phyloP scores from a whole-genome alignment of 1,140 invertebrate species.

The Zaprionus tsacasi region DNA sequence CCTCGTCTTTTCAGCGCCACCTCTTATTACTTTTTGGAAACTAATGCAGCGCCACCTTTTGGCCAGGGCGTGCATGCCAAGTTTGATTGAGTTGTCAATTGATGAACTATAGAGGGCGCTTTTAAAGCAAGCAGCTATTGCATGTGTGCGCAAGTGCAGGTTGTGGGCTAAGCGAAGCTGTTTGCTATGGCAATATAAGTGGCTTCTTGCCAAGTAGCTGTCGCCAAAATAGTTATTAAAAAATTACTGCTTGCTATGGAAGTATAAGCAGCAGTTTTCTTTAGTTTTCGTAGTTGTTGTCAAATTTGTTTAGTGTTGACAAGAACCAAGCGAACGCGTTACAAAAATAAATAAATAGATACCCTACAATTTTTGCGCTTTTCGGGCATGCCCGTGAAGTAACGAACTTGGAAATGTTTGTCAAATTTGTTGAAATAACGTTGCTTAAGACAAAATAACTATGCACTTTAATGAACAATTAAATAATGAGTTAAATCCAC shows the following conservation, averaged over 20 bases:
- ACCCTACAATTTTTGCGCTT: no score
- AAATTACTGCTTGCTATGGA: background rate
- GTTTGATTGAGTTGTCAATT: constrained; percentile 4
- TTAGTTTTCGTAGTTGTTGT: background rate
- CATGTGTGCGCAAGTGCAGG: background rate
- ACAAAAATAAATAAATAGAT: no score
- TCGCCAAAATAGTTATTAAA: no score
- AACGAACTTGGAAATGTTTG: no score
- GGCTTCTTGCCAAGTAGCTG: background rate
- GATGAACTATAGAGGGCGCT: constrained; percentile 22
- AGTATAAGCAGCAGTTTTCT: background rate
- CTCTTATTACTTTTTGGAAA: constrained; percentile 65
- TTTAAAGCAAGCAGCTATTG: background rate
- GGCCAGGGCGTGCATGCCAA: constrained; percentile 60
- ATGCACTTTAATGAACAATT: background rate
- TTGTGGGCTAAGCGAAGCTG: background rate
- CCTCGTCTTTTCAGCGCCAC: constrained; percentile 49
- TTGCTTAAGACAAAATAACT: background rate
- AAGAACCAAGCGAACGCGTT: no score
- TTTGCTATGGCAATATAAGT: background rate
- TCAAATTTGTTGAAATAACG: no score
- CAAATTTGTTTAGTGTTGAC: no score
- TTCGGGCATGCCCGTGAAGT: no score
- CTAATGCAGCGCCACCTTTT: constrained; percentile 72
- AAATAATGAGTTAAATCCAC: background rate